These are phyloP conservation scores for Aphelenchoides besseyi DNA, from an alignment of 1,140 invertebrate genomes.

Conservation along the genomic window DNA sequence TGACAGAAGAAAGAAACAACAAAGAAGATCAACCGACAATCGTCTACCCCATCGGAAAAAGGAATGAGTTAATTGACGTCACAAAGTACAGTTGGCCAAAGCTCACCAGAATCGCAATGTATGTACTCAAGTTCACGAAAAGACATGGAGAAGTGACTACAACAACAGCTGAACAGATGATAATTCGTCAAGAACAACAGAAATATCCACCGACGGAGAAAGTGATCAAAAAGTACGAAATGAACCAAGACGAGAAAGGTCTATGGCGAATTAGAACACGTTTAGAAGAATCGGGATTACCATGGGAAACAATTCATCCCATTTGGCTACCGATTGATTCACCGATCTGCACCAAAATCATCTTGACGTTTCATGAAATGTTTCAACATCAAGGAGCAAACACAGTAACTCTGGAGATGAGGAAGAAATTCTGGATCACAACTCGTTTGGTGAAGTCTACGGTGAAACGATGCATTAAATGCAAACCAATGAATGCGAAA, in stretches of 20 bases:
- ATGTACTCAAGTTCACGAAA: background rate
- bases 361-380: background rate
- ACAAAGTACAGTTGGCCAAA: background rate
- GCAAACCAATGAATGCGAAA: background rate
- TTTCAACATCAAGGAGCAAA: background rate
- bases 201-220: background rate
- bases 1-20: background rate
- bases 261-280: background rate
- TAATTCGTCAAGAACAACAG: background rate
- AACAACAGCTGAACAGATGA: background rate
- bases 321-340: slow-evolving; percentile 7
- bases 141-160: background rate
- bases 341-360: background rate
- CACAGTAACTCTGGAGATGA: background rate
- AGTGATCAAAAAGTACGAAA: background rate
- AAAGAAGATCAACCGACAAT: background rate
- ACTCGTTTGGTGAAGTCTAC: background rate
- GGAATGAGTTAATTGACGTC: too few species aligned
- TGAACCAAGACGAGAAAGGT: background rate
- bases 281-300: background rate
- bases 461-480: background rate
- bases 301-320: background rate
- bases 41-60: background rate
- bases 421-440: background rate
- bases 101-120: background rate